Evolutionary conservation across 2,888 invertebrate genomes (phyloP).

Genomic region (Asteroscopus sphinx): DNA sequence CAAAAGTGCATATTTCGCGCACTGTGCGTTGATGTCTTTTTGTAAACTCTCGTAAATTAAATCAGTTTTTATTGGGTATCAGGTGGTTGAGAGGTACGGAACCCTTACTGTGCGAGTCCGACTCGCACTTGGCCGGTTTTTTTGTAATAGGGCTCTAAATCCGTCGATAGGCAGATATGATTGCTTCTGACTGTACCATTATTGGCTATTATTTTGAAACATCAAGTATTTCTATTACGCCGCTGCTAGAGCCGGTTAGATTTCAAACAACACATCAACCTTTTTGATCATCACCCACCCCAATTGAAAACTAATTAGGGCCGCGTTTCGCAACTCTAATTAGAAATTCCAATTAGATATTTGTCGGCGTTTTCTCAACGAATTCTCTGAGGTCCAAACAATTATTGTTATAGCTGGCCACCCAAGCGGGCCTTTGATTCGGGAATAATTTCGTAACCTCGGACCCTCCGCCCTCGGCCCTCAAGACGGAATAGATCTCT

Average conservation of each 20-base stretch:
- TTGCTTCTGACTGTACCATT: too few relatives aligned
- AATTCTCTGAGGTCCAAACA: conserved; percentile 81
- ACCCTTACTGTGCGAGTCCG: too few relatives aligned
- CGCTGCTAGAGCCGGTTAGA: conserved; percentile 41
- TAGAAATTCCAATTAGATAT: conserved; percentile 89
- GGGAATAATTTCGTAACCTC: conserved; percentile 76
- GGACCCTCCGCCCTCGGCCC: conserved; percentile 48
- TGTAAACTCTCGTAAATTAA: too few relatives aligned
- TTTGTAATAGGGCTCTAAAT: too few relatives aligned
- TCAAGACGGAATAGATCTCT: conserved; percentile 74
- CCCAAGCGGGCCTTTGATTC: conserved; percentile 72
- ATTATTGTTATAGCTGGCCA: conserved; percentile 85
- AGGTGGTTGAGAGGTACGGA: too few relatives aligned
- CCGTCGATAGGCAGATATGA: too few relatives aligned
- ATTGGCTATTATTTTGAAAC: conserved; percentile 16
- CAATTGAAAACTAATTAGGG: conserved; percentile 82
- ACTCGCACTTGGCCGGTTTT: too few relatives aligned
- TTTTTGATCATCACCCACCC: conserved; percentile 65
- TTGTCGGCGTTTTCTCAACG: conserved; percentile 74
- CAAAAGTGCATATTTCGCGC: too few relatives aligned
- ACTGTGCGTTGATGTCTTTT: too few relatives aligned
- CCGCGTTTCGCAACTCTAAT: conserved; percentile 77
- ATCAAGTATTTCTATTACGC: conserved; percentile 45
- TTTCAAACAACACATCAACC: conserved; percentile 56
- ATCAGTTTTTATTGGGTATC: too few relatives aligned